Conservation (phyloP, 37 sponge, comb jelly and placozoan species). For the Diacarnus erythraeanus region DNA sequence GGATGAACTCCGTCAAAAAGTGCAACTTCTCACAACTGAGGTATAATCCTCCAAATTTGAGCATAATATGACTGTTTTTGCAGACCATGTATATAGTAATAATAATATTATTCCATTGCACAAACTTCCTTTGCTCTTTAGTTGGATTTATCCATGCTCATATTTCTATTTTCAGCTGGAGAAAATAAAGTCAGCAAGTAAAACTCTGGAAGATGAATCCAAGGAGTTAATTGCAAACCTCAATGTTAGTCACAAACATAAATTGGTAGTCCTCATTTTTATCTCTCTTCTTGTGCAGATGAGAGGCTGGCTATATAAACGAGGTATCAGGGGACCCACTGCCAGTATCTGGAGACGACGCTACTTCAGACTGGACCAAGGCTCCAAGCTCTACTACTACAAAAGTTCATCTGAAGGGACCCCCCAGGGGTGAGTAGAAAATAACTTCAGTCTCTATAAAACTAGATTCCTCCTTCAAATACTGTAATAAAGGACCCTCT, state of each 20-base stretch:
- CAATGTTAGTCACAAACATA: slow-evolving; percentile 48
- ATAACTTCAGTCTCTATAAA: no score
- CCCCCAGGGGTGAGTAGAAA: slow-evolving; percentile 78
- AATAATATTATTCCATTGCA: not conserved
- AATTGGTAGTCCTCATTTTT: not conserved
- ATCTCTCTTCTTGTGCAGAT: slow-evolving; percentile 16
- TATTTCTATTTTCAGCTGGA: slow-evolving; percentile 8
- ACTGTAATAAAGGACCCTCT: no score
- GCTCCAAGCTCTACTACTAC: slow-evolving; percentile 72
- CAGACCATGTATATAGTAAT: not conserved
- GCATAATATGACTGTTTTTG: no score
- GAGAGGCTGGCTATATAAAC: slow-evolving; percentile 71
- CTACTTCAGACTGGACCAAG: slow-evolving; percentile 74
- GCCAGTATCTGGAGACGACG: slow-evolving; percentile 68
- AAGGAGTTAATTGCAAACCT: slow-evolving; percentile 33
- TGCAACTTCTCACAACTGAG: slow-evolving; percentile 15
- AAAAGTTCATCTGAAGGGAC: slow-evolving; percentile 56
- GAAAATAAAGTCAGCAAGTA: slow-evolving; percentile 3
- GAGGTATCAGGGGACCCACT: slow-evolving; percentile 75
- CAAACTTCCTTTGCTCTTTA: no score
- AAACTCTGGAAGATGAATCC: slow-evolving; percentile 30
- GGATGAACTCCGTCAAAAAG: slow-evolving; percentile 16
- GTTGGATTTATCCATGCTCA: no score
- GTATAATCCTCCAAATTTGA: no score
- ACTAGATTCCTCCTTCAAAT: no score